Conservation (phyloP, 2,888 invertebrate species). For the Synergus umbraculus region DNA sequence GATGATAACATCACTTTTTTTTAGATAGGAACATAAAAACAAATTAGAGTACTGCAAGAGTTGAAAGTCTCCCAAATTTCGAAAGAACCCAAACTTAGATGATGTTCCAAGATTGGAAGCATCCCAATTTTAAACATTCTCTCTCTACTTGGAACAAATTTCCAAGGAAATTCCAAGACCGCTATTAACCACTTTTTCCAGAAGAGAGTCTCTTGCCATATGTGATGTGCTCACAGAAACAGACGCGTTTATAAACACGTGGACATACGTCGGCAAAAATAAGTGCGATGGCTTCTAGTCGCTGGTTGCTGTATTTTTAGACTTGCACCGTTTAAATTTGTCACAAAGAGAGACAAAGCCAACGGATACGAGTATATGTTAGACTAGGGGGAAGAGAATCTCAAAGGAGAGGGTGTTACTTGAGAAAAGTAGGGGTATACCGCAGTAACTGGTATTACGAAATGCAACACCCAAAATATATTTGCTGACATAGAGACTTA, state of each 20-base stretch:
- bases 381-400: slow-evolving; percentile 25
- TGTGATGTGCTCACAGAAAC: not conserved
- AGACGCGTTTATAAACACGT: slow-evolving; percentile 63
- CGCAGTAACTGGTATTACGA: slow-evolving; percentile 46
- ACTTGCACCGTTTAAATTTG: slow-evolving; percentile 64
- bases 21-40: no score
- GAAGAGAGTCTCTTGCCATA: not conserved
- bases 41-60: not conserved
- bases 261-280: slow-evolving; percentile 66
- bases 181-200: not conserved
- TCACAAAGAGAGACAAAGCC: slow-evolving; percentile 70
- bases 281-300: slow-evolving; percentile 65
- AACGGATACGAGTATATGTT: slow-evolving; percentile 47
- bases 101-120: not conserved
- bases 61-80: not conserved
- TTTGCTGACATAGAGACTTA: not conserved
- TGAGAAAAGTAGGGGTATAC: slow-evolving; percentile 42
- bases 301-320: slow-evolving; percentile 68
- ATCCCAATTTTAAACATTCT: not conserved
- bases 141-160: not conserved
- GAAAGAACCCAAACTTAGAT: not conserved
- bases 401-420: slow-evolving; percentile 12
- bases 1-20: no score
- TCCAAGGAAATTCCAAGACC: not conserved
- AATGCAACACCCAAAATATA: not conserved